Base-by-base conservation (phyloP, 23 tunicate genomes). In the Styela clava region DNA sequence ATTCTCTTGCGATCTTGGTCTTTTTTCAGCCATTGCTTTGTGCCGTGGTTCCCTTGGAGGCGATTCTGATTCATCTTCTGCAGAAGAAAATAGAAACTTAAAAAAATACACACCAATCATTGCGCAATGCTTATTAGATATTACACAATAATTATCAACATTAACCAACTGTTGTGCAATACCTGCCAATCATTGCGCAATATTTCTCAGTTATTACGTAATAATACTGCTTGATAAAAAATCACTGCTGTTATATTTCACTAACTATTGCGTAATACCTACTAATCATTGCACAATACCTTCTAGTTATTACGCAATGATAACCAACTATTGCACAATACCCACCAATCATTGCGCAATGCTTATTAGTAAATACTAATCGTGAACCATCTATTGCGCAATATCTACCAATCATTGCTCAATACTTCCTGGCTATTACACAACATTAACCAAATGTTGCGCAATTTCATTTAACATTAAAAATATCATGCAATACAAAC, bases 31-130 rank as follows among this genome's bases (percentile, higher is more conserved):
- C 56, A 12, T 44, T 44, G 56, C 12, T 44, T 44, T 44, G 9
- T 44, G 56, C 12, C 56, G 30, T 18, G 31, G 30, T 67, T 27
- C 2, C 16, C 31, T 16, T 18, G 69, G 69, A 5, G 69, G 69
- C 9, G 69, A 26, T 16, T 64, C 69, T 7, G 69, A 64, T 64
- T 64, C 69, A 64, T 64, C 69, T 24, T 64, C 69, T 64, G 29
- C 18, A 64, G 18, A 24, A 64, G 56, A 44, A 44, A 12, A 12
- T 44, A 7, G 12, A 44, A 44, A 12, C 12, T 44, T 44, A 44
- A 7, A 5, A 5, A 44, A 44, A 44, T 12, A n/a, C n/a, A n/a
- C 69, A 64, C 29, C 31, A 64, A 3, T 7, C 18, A 64, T 64
- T 25, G 69, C 31, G 69, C 5, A 64, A 64, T 26, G 7, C 9